These are phyloP conservation scores for Sinelater perroti DNA, from an alignment of 2,888 invertebrate species.

Conservation along the genomic window DNA sequence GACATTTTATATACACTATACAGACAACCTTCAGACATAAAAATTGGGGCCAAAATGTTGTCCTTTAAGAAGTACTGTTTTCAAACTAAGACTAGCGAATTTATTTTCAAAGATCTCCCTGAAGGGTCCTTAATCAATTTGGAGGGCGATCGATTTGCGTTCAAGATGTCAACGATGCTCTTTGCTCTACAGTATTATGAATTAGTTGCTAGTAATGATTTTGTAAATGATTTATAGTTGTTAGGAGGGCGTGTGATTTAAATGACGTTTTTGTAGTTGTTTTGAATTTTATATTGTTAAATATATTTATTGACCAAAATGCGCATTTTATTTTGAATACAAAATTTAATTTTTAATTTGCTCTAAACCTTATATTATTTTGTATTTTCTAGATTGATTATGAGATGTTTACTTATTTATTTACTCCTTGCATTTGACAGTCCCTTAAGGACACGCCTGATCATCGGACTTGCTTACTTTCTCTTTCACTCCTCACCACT, in stretches of 20 bases:
- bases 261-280: too few relatives aligned
- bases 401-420: too few relatives aligned
- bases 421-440: too few relatives aligned
- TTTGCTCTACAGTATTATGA: slow-evolving; percentile 38
- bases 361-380: not conserved
- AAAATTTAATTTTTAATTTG: not conserved
- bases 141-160: slow-evolving; percentile 12
- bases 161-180: slow-evolving; percentile 20
- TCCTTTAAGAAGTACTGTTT: slow-evolving; percentile 40
- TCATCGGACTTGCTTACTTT: too few relatives aligned
- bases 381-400: too few relatives aligned
- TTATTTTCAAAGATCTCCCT: slow-evolving; percentile 25
- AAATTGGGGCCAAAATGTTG: slow-evolving; percentile 1
- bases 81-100: slow-evolving; percentile 17
- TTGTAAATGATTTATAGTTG: slow-evolving; percentile 34
- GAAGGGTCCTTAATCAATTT: slow-evolving; percentile 20
- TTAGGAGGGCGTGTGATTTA: too few relatives aligned
- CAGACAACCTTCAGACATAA: slow-evolving; percentile 34
- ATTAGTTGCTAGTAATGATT: slow-evolving; percentile 31
- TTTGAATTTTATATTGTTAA: too few relatives aligned
- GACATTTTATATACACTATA: slow-evolving; percentile 48
- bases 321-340: not conserved
- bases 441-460: too few relatives aligned
- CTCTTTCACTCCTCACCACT: too few relatives aligned
- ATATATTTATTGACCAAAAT: too few relatives aligned